Percentiles rank a stretch among this genome's conserved stretches.
Conservation (phyloP, 2,113 vertebrate genomes). For the Sphyrna mokarran region DNA sequence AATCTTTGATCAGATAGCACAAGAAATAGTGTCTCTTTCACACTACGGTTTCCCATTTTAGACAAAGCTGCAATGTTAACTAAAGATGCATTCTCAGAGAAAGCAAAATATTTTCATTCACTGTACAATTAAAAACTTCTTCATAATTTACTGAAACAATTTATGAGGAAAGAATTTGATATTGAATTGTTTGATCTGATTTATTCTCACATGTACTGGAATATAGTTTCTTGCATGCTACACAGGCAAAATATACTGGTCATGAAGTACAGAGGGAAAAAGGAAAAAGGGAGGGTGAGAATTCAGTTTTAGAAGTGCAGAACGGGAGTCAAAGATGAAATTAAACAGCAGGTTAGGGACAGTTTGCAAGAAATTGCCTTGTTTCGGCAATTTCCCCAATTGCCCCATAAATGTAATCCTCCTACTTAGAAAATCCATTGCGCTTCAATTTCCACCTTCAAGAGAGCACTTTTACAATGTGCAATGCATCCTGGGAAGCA, state of each 20-base stretch:
- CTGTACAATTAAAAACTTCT: not conserved
- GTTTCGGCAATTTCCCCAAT: not conserved
- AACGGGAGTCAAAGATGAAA: no score
- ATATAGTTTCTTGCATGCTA: no score
- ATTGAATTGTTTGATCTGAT: not conserved
- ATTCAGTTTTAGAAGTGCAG: no score
- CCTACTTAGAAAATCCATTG: not conserved
- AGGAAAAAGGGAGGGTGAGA: no score
- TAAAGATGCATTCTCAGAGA: not conserved
- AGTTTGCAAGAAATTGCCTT: no score
- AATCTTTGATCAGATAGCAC: not conserved
- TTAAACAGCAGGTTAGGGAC: no score
- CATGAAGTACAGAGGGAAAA: no score
- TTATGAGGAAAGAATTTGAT: not conserved
- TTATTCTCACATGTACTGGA: no score
- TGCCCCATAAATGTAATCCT: not conserved
- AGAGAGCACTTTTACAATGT: not conserved
- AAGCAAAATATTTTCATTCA: not conserved
- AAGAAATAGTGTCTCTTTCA: not conserved
- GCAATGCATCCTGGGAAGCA: not conserved
- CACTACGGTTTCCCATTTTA: not conserved
- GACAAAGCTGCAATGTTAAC: not conserved
- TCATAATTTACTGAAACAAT: not conserved
- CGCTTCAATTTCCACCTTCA: not conserved
- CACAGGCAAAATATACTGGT: no score